Conservation (phyloP, 2,888 invertebrate species). For the Pseudococcus viburni region DNA sequence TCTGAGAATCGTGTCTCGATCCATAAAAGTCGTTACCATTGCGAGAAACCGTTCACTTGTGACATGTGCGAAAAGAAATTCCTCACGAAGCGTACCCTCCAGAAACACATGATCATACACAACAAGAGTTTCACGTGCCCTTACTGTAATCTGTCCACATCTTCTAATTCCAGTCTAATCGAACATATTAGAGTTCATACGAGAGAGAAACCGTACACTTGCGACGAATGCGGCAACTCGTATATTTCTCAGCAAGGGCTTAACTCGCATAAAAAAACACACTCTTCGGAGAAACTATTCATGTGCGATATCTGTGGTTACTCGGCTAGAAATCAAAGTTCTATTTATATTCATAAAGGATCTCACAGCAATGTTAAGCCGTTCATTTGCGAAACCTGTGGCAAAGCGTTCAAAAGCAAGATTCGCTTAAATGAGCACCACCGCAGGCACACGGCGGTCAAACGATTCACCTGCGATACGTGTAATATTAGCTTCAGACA, state of each 20-base stretch:
- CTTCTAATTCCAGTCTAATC: slow-evolving; percentile 68
- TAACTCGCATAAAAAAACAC: slow-evolving; percentile 69
- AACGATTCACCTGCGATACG: slow-evolving; percentile 69
- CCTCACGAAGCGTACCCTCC: slow-evolving; percentile 67
- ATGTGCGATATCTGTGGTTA: slow-evolving; percentile 69
- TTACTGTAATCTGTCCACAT: slow-evolving; percentile 63
- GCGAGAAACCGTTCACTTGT: slow-evolving; percentile 67
- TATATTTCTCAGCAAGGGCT: slow-evolving; percentile 69
- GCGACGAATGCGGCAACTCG: slow-evolving; percentile 69
- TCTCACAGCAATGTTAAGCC: slow-evolving; percentile 69
- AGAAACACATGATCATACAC: slow-evolving; percentile 67
- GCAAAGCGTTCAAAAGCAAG: slow-evolving; percentile 69
- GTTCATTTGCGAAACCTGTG: slow-evolving; percentile 69
- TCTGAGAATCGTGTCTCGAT: slow-evolving; percentile 66
- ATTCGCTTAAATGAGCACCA: slow-evolving; percentile 69
- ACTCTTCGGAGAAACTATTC: slow-evolving; percentile 69
- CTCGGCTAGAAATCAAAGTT: slow-evolving; percentile 69
- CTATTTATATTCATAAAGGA: slow-evolving; percentile 69
- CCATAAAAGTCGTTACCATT: slow-evolving; percentile 67
- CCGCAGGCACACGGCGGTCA: slow-evolving; percentile 69
- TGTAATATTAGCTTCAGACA: slow-evolving; percentile 69
- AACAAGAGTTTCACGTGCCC: slow-evolving; percentile 66
- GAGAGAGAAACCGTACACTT: slow-evolving; percentile 69
- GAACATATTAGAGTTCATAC: slow-evolving; percentile 69
- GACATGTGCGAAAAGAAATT: slow-evolving; percentile 67